phyloP scores from a whole-genome alignment of 2,113 vertebrate species.

The Piaya cayana region DNA sequence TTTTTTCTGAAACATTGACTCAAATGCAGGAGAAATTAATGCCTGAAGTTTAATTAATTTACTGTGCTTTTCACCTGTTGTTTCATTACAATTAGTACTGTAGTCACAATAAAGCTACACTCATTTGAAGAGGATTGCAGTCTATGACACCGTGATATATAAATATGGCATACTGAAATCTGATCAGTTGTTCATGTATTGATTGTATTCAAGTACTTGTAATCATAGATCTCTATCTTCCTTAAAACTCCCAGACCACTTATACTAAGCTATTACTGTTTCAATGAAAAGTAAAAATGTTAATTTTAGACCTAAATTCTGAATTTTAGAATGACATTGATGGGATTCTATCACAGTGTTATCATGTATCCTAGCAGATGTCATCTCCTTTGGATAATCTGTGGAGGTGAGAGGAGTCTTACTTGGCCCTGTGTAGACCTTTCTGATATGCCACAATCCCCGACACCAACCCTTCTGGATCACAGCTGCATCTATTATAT shows the following conservation, averaged over 20 bases:
- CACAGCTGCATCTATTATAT: rapidly evolving
- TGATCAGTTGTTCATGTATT: neutral
- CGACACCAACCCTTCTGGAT: neutral
- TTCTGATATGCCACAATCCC: neutral
- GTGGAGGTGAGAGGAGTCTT: neutral
- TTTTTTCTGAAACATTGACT: neutral
- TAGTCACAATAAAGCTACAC: neutral
- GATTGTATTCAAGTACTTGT: neutral
- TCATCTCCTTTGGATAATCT: neutral
- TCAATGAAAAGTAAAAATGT: neutral
- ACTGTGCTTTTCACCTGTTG: neutral
- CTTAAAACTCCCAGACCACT: neutral
- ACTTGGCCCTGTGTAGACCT: neutral
- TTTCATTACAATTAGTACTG: neutral
- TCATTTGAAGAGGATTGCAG: neutral
- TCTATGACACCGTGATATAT: neutral
- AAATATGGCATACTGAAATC: neutral
- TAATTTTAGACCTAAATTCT: neutral
- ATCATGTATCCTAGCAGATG: neutral
- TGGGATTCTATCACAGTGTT: neutral
- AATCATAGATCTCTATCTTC: neutral
- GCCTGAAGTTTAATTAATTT: neutral
- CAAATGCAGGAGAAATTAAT: neutral
- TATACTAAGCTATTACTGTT: neutral
- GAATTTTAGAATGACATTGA: neutral